Conservation (phyloP, 2,113 vertebrate genomes). For the Phyllostomus discolor region DNA sequence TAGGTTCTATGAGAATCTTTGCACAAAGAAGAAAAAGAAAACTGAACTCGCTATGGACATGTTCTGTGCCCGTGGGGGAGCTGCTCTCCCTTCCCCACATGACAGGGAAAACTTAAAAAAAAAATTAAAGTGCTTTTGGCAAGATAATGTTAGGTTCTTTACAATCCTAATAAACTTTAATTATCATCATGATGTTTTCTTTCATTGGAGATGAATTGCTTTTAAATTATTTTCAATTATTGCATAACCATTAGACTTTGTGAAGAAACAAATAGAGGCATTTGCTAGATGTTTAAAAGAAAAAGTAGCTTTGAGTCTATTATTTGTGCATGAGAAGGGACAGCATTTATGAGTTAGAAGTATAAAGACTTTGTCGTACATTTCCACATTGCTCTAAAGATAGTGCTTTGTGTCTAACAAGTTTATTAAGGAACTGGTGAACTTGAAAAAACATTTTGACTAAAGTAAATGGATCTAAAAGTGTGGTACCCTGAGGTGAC, state of each 20-base stretch:
- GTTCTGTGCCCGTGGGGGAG: not conserved
- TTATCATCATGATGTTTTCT: conserved; percentile 10
- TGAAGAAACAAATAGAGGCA: not conserved
- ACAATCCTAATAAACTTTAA: conserved; percentile 17
- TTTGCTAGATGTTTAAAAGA: not conserved
- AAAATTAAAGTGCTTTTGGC: not conserved
- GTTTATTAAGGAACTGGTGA: not conserved
- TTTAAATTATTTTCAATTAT: conserved; percentile 42
- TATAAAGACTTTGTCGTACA: not conserved
- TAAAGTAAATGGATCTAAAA: conserved; percentile 25
- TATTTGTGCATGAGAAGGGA: not conserved
- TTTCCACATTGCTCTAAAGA: not conserved
- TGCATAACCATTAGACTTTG: not conserved
- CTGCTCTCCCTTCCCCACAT: not conserved
- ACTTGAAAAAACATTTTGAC: not conserved
- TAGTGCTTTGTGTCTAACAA: not conserved
- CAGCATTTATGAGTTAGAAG: not conserved
- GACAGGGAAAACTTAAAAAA: not conserved
- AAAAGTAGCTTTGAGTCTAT: not conserved
- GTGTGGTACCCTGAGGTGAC: not conserved
- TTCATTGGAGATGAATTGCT: not conserved
- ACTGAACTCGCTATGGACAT: not conserved
- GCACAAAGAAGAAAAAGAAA: not conserved
- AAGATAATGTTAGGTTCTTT: conserved; percentile 28
- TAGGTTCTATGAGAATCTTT: not conserved